phyloP scores from a whole-genome alignment of 2,797 vertebrate genomes.

The Muraenolepis orangiensis region DNA sequence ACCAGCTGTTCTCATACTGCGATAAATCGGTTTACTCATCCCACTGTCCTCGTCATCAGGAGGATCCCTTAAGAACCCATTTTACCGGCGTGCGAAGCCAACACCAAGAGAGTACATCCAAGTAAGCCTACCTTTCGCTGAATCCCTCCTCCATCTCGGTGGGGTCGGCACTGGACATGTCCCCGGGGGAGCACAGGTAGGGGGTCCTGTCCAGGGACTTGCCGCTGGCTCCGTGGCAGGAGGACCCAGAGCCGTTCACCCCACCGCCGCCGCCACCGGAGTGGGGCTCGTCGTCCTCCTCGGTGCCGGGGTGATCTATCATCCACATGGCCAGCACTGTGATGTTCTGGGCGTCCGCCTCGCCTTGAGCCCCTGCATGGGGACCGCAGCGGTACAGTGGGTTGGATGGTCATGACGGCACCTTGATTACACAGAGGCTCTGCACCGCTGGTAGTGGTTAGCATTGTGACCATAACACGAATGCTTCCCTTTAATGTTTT shows the following conservation, averaged over 20 bases:
- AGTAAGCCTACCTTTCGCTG: slow-evolving; percentile 80
- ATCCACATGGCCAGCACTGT: slow-evolving; percentile 99
- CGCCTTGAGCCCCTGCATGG: slow-evolving; percentile 87
- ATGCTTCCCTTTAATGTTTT: too few species aligned
- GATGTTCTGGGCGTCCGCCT: slow-evolving; percentile 96
- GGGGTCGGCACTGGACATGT: slow-evolving; percentile 83
- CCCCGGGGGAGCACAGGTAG: slow-evolving; percentile 84
- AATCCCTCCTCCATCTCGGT: slow-evolving; percentile 93
- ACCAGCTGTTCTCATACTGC: too few species aligned
- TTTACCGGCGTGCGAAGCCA: too few species aligned
- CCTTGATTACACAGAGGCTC: background rate
- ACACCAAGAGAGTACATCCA: too few species aligned
- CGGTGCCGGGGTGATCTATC: slow-evolving; percentile 90
- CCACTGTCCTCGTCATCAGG: too few species aligned
- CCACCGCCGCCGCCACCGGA: slow-evolving; percentile 63
- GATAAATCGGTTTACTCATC: too few species aligned
- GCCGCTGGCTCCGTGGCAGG: slow-evolving; percentile 74
- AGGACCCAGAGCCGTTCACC: slow-evolving; percentile 33
- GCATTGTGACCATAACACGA: background rate
- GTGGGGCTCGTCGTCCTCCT: slow-evolving; percentile 86
- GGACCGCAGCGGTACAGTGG: background rate
- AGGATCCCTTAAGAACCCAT: too few species aligned
- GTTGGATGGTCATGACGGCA: background rate
- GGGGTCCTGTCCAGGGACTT: slow-evolving; percentile 83
- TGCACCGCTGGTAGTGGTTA: background rate